phyloP scores from a whole-genome alignment of 2,888 invertebrate species.

The Apotomis turbidana region DNA sequence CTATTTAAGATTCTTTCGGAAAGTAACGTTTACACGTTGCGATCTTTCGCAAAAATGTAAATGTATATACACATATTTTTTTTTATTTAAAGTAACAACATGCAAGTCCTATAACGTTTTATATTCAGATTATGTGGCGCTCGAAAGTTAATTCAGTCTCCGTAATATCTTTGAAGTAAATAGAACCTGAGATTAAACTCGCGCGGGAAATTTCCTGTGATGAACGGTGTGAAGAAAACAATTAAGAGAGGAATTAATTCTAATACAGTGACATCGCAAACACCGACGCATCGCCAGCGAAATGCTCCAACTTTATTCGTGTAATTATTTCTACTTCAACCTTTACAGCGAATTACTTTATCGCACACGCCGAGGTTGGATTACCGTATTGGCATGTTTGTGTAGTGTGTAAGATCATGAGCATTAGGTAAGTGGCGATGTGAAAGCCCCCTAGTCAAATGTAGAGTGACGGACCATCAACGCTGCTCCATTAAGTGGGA shows the following conservation, averaged over 20 bases:
- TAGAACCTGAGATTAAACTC: slow-evolving; percentile 27
- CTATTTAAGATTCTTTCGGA: slow-evolving; percentile 73
- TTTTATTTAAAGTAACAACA: background rate
- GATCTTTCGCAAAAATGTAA: background rate
- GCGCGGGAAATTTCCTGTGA: slow-evolving; percentile 24
- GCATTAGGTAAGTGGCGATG: slow-evolving; percentile 68
- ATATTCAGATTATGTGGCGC: slow-evolving; percentile 10
- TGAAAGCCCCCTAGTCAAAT: slow-evolving; percentile 81
- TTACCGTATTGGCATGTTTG: slow-evolving; percentile 45
- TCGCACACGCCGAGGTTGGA: background rate
- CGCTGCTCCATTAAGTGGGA: slow-evolving; percentile 77
- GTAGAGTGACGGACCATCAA: slow-evolving; percentile 79
- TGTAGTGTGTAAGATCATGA: slow-evolving; percentile 58
- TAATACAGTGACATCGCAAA: slow-evolving; percentile 36
- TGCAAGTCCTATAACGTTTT: slow-evolving; percentile 18
- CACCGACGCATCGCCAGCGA: slow-evolving; percentile 27
- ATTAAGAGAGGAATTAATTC: slow-evolving; percentile 39
- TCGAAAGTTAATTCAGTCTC: slow-evolving; percentile 28
- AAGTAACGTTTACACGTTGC: slow-evolving; percentile 58
- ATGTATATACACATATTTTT: background rate
- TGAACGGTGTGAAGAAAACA: slow-evolving; percentile 37
- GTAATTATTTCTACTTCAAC: slow-evolving; percentile 27
- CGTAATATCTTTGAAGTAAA: slow-evolving; percentile 27
- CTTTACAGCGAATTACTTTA: slow-evolving; percentile 7
- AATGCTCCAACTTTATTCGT: slow-evolving; percentile 29